Evolutionary conservation across 2,113 vertebrate genomes (phyloP).

Genomic region (Trochalopteron elliotii): DNA sequence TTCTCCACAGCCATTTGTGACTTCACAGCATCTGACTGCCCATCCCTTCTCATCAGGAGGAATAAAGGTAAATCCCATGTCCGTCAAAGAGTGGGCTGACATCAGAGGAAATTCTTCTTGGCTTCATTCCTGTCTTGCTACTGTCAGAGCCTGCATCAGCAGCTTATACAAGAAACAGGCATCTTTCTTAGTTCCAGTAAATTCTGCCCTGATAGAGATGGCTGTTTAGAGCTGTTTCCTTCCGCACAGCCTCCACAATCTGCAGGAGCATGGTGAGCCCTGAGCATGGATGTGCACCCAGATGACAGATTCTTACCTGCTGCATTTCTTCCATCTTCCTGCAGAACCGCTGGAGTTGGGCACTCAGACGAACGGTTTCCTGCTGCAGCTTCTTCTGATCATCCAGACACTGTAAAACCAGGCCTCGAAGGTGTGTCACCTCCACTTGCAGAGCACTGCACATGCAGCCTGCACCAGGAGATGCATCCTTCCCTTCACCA

Average conservation of each 20-base stretch:
- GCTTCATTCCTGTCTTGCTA: background rate
- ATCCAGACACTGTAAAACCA: slow-evolving; percentile 76
- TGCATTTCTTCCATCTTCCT: slow-evolving; percentile 56
- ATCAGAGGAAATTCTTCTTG: background rate
- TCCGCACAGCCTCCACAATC: background rate
- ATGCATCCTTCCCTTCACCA: slow-evolving; percentile 35
- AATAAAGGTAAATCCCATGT: background rate
- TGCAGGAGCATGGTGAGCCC: background rate
- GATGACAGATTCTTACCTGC: slow-evolving; percentile 55
- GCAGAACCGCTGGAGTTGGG: slow-evolving; percentile 71
- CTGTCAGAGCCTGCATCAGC: background rate
- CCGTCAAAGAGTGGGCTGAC: background rate
- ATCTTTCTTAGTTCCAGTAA: background rate
- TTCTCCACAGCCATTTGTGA: background rate
- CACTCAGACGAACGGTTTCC: slow-evolving; percentile 72
- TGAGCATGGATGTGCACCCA: background rate
- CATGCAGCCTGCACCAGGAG: slow-evolving; percentile 44
- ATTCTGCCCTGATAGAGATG: background rate
- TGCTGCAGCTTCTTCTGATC: slow-evolving; percentile 76
- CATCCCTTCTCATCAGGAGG: background rate
- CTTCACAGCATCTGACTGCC: accelerated
- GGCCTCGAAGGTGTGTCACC: slow-evolving; percentile 59
- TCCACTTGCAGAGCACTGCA: slow-evolving; percentile 71
- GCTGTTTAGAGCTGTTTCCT: background rate
- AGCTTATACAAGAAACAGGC: background rate